These are phyloP conservation scores for Astreopora myriophthalma DNA, from an alignment of 64 coral and sea anemone species.

Conservation along the genomic window DNA sequence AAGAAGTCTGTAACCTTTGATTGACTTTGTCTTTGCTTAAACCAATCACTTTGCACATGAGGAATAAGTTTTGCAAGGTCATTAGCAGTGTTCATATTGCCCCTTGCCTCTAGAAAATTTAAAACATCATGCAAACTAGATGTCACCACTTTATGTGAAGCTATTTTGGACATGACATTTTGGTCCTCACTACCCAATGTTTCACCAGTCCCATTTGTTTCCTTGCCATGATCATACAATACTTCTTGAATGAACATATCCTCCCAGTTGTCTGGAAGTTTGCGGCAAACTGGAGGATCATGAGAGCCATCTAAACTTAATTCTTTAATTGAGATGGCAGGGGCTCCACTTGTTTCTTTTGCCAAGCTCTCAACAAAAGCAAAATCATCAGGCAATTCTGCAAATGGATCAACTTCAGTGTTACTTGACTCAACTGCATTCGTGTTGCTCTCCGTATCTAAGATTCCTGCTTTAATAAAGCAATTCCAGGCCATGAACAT, in stretches of 20 bases:
- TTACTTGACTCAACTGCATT: background rate
- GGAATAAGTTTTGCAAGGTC: background rate
- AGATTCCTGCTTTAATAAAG: constrained; percentile 27
- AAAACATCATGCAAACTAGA: constrained; percentile 16
- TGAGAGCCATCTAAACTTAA: background rate
- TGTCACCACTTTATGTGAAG: background rate
- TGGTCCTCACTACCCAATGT: background rate
- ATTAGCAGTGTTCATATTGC: background rate
- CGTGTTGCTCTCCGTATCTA: background rate
- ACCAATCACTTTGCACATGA: background rate
- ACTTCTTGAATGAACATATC: background rate
- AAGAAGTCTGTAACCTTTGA: too few relatives aligned
- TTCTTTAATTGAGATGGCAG: background rate
- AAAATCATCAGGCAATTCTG: too few relatives aligned
- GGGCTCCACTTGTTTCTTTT: background rate
- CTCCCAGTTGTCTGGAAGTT: background rate
- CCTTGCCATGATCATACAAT: background rate
- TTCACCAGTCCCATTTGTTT: constrained; percentile 15
- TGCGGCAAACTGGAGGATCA: background rate
- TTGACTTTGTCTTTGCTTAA: background rate
- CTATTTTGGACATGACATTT: background rate
- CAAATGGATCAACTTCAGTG: too few relatives aligned
- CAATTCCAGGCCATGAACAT: background rate
- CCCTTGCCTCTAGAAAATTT: constrained; percentile 12
- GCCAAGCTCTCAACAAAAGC: too few relatives aligned